Evolutionary conservation across 2,888 invertebrate genomes (phyloP).

Genomic region (Reticulitermes lucifugus): DNA sequence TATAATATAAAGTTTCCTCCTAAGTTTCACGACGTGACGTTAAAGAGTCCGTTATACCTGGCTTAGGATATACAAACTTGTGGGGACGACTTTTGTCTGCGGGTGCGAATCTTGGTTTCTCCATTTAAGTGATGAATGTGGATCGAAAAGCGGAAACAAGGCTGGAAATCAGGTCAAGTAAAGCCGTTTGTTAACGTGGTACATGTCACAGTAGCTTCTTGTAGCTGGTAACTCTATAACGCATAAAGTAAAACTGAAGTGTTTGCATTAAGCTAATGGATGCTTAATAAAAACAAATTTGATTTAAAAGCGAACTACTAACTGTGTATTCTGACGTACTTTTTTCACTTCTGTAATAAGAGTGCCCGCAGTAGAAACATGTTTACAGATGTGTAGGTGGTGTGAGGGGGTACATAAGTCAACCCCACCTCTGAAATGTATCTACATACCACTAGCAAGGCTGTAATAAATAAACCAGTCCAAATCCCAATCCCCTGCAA

Average conservation of each 20-base stretch:
- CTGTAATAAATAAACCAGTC: constrained; percentile 12
- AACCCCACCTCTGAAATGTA: background rate
- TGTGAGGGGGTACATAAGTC: background rate
- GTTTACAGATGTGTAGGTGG: constrained; percentile 5
- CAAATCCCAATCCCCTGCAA: background rate
- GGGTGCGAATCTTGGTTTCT: too few species aligned
- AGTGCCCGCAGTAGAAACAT: background rate
- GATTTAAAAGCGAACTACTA: background rate
- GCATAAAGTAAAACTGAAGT: background rate
- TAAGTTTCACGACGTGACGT: too few species aligned
- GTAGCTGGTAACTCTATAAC: background rate
- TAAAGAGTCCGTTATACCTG: too few species aligned
- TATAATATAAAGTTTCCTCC: too few species aligned
- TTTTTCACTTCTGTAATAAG: background rate
- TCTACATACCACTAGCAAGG: background rate
- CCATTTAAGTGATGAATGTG: too few species aligned
- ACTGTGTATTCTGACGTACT: background rate
- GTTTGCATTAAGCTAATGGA: constrained; percentile 7
- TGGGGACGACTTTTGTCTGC: too few species aligned
- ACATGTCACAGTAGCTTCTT: background rate
- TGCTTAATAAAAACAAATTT: background rate
- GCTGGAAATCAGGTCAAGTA: too few species aligned
- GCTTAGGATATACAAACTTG: too few species aligned
- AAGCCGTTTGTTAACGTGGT: too few species aligned
- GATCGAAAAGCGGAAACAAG: too few species aligned